Conservation (phyloP, 2,888 invertebrate genomes). For the Eupithecia tripunctaria region DNA sequence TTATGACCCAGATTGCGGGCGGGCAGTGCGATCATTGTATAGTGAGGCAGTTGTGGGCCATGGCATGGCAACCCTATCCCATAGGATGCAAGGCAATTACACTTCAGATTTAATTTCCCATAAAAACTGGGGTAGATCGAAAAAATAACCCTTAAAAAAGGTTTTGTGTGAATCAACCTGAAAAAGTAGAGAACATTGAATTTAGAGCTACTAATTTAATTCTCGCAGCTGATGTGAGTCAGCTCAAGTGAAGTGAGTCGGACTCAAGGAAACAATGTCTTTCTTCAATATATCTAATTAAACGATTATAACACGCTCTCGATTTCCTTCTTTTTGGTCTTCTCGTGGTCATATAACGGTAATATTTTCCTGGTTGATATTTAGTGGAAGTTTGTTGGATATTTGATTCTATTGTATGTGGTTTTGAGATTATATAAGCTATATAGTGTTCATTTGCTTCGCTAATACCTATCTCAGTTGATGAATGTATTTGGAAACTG, state of each 20-base stretch:
- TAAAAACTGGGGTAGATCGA: conserved; percentile 22
- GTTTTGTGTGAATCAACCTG: not conserved
- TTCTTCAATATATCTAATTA: conserved; percentile 54
- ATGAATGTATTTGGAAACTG: not conserved
- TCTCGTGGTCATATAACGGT: conserved; percentile 38
- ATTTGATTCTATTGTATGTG: conserved; percentile 13
- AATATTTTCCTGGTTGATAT: conserved; percentile 29
- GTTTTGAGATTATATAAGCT: conserved; percentile 7
- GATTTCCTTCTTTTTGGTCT: conserved; percentile 36
- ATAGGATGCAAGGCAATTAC: conserved; percentile 57
- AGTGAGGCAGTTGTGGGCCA: conserved; percentile 40
- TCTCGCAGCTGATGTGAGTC: not conserved
- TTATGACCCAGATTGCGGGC: conserved; percentile 9
- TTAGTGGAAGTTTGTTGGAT: conserved; percentile 23
- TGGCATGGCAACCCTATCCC: conserved; percentile 50
- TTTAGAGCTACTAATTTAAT: not conserved
- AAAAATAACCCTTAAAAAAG: conserved; percentile 2
- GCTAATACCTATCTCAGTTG: not conserved
- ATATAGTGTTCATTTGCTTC: not conserved
- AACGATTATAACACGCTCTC: conserved; percentile 48
- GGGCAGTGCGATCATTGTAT: conserved; percentile 25
- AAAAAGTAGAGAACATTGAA: not conserved
- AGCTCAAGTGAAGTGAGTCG: too few species aligned
- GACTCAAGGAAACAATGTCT: conserved; percentile 44
- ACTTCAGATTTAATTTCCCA: conserved; percentile 57